Evolutionary conservation across 2,888 invertebrate genomes (phyloP).

Genomic region (Copidosoma aretas): DNA sequence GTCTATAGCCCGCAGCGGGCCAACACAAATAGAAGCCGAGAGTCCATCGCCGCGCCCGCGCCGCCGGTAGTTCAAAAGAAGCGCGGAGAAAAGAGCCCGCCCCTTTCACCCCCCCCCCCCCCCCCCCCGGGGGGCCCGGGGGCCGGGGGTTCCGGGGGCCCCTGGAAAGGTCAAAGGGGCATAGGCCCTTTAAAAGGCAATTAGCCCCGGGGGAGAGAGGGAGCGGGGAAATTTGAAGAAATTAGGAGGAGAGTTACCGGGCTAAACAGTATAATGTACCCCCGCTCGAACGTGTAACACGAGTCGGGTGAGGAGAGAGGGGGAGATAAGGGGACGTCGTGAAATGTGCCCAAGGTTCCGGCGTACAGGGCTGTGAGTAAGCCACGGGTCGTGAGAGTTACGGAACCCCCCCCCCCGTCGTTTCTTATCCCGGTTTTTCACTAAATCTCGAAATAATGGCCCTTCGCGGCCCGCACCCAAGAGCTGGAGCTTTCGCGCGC

Average conservation of each 20-base stretch:
- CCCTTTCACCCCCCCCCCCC: background rate
- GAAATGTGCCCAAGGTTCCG: conserved; percentile 9
- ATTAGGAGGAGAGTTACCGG: conserved; percentile 4
- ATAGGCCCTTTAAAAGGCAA: conserved; percentile 34
- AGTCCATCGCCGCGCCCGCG: too few relatives aligned
- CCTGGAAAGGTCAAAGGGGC: conserved; percentile 31
- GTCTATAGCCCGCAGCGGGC: background rate
- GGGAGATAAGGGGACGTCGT: background rate
- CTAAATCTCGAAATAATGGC: conserved; percentile 46
- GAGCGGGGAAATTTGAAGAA: conserved; percentile 31
- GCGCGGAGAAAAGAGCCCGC: background rate
- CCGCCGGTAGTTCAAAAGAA: too few relatives aligned
- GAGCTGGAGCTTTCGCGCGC: conserved; percentile 2
- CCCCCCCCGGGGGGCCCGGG: background rate
- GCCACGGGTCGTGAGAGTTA: conserved; percentile 44
- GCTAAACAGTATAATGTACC: conserved; percentile 16
- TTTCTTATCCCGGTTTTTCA: conserved; percentile 30
- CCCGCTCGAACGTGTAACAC: background rate
- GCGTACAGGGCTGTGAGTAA: conserved; percentile 43
- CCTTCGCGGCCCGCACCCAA: conserved; percentile 14
- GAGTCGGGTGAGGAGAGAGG: background rate
- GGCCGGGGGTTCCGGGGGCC: conserved; percentile 15
- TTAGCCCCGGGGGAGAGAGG: conserved; percentile 22
- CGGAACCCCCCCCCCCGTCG: conserved; percentile 33
- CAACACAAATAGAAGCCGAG: background rate